phyloP scores from a whole-genome alignment of 2,113 vertebrate genomes.

The Dromiciops gliroides region DNA sequence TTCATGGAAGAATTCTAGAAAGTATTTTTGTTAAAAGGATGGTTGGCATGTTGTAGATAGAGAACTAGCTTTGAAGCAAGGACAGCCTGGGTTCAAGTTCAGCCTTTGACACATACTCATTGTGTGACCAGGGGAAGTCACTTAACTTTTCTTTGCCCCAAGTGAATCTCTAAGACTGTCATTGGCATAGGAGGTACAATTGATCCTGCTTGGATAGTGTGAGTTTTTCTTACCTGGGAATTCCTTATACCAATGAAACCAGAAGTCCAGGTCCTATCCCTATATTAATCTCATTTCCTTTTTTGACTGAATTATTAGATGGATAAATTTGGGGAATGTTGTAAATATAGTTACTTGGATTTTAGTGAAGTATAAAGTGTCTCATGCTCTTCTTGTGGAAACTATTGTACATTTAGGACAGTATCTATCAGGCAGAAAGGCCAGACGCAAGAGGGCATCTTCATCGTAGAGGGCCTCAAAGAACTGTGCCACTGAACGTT shows the following conservation, averaged over 20 bases:
- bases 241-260: neutral
- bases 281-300: neutral
- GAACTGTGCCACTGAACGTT: neutral
- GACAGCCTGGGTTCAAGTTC: neutral
- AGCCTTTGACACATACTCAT: neutral
- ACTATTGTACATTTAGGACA: neutral
- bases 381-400: neutral
- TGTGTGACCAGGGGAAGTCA: neutral
- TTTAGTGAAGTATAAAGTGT: neutral
- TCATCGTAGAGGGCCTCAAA: neutral
- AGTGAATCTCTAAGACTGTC: neutral
- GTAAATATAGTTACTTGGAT: neutral
- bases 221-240: neutral
- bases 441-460: neutral
- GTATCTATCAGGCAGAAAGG: no score
- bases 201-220: neutral
- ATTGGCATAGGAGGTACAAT: neutral
- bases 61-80: neutral
- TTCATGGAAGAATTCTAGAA: no score
- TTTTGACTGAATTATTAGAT: neutral
- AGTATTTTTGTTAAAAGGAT: no score
- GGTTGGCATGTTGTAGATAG: no score
- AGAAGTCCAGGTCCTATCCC: neutral
- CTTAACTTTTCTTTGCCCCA: neutral
- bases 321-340: neutral